Percentiles rank a stretch among this genome's conserved stretches.
Conservation (phyloP, 2,113 vertebrate species). For the Nematolebias whitei region DNA sequence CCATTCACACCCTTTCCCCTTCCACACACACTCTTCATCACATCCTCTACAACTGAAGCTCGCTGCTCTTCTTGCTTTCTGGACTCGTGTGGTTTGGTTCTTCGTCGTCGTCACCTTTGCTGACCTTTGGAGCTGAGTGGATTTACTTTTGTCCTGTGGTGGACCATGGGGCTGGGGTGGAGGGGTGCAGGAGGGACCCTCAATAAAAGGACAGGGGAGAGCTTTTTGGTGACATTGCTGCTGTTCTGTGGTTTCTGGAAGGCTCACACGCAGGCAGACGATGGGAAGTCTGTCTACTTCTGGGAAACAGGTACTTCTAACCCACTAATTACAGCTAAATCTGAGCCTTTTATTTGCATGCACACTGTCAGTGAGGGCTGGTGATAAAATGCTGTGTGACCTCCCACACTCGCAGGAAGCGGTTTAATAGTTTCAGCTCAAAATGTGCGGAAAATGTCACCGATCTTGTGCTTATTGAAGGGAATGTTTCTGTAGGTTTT, state of each 20-base stretch:
- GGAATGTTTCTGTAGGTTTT: background rate
- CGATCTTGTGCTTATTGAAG: background rate
- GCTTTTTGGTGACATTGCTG: conserved; percentile 77
- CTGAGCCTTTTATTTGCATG: conserved; percentile 23
- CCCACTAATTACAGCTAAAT: conserved; percentile 44
- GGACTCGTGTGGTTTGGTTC: conserved; percentile 26
- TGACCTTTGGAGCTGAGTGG: conserved; percentile 56
- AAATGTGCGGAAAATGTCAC: conserved; percentile 17
- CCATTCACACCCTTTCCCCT: conserved; percentile 15
- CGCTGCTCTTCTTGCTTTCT: conserved; percentile 58
- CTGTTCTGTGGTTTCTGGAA: conserved; percentile 78
- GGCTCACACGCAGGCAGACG: conserved; percentile 80
- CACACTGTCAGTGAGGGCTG: conserved; percentile 15
- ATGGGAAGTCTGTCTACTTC: conserved; percentile 88
- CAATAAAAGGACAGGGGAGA: conserved; percentile 56
- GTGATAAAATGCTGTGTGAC: conserved; percentile 32
- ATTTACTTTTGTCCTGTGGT: conserved; percentile 76
- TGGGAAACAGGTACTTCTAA: conserved; percentile 92
- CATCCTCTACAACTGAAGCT: conserved; percentile 38
- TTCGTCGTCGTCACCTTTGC: conserved; percentile 10
- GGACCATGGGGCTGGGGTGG: conserved; percentile 83
- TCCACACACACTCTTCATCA: conserved; percentile 20
- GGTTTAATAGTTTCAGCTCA: conserved; percentile 9
- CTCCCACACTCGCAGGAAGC: conserved; percentile 12
- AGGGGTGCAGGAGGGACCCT: conserved; percentile 64